Evolutionary conservation across 2,113 vertebrate species (phyloP), one percentile per base, ranked within the genome.

Genomic region (Tupaia tana): DNA sequence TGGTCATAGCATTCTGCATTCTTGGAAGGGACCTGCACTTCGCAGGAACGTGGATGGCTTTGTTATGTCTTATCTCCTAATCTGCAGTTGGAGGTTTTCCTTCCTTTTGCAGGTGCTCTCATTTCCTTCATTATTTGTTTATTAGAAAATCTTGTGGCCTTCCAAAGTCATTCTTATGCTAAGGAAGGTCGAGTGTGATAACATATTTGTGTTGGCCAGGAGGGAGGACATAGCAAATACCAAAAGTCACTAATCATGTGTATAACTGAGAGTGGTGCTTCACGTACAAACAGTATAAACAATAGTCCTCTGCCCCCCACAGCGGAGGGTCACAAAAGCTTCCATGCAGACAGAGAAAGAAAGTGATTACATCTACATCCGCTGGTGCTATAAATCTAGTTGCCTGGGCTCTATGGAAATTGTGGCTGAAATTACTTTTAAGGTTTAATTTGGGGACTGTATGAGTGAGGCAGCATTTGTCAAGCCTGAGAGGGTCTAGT

Each of bases 131-230:
- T 97, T 97, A 96, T 96, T 94, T 96, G 95, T 96, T 96, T 95
- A 96, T 97, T 96, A 97, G 97, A 97, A 97, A 96, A 97, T 93
- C 91, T 18, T 69, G 89, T 59, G 93, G 93, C 95, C 96, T 97
- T 97, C 96, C 97, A 94, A 96, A 97, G 97, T 97, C 95, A 96
- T 97, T 96, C 96, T 97, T 94, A 95, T 93, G 97, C 81, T 87
- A 86, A 96, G 96, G 96, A 97, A 97, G 96, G 97, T 95, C 94
- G 83, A 97, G 73, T 96, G 95, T 94, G 96, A 96, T 96, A 97
- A 97, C 97, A 87, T 97, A 97, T 97, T 96, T 97, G 96, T 98
- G 94, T 97, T 97, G 97, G 96, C 97, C 94, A 93, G 82, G 91
- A 91, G 56, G 58, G 90, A 95, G 96, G 96, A 97, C 96, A 96